Conservation (phyloP, 2,113 vertebrate genomes). For the Microcebus murinus region DNA sequence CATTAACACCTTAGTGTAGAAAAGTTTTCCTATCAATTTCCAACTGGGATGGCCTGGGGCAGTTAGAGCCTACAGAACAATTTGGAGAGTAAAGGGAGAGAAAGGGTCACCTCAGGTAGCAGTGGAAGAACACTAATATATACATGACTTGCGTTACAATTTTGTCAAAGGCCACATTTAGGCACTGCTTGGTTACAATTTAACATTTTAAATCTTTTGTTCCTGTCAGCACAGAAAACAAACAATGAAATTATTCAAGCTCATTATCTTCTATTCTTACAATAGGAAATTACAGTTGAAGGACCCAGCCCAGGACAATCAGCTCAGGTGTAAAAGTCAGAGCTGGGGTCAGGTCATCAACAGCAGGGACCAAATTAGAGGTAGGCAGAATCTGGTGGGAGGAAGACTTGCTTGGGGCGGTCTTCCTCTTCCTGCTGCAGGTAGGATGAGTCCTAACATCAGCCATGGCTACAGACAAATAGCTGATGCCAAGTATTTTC, state of each 20-base stretch:
- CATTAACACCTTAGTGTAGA: constrained; percentile 15
- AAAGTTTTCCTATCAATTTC: constrained; percentile 26
- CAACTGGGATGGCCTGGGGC: constrained; percentile 7
- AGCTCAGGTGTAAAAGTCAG: neutral
- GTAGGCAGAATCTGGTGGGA: neutral
- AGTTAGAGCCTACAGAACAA: neutral
- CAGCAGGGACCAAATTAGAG: neutral
- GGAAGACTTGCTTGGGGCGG: neutral
- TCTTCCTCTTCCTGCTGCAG: neutral
- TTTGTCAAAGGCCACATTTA: constrained; percentile 36
- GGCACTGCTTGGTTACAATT: neutral
- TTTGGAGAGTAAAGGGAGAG: neutral
- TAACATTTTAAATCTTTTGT: constrained; percentile 27
- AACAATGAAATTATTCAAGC: neutral
- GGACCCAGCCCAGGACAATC: neutral
- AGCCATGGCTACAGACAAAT: neutral
- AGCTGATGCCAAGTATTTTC: neutral
- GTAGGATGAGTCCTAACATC: neutral
- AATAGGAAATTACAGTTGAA: neutral
- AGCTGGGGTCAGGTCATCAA: neutral
- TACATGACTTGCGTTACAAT: neutral
- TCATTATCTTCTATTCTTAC: neutral
- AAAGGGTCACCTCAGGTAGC: neutral
- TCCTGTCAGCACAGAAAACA: neutral
- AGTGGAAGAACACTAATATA: neutral